phyloP scores from a whole-genome alignment of 1,140 invertebrate species.

The Eumaeus atala region DNA sequence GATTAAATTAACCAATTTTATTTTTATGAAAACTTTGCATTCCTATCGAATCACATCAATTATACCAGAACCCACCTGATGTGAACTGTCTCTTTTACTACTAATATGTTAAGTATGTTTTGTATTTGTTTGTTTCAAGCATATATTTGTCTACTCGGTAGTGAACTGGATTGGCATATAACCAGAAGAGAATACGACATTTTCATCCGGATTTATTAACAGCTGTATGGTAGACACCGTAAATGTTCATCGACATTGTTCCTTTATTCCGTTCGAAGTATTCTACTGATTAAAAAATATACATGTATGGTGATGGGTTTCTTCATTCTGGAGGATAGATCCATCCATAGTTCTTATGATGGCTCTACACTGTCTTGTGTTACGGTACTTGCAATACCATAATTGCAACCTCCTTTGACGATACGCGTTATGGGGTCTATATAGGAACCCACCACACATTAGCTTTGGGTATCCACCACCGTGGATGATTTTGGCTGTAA shows the following conservation, averaged over 20 bases:
- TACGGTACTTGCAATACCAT: slow-evolving; percentile 44
- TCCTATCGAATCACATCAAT: too few species aligned
- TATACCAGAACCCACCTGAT: too few species aligned
- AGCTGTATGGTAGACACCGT: neutral
- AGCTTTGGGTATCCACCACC: slow-evolving; percentile 38
- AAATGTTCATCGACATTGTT: neutral
- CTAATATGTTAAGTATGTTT: too few species aligned
- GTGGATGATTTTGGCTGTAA: slow-evolving; percentile 30
- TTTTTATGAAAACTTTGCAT: too few species aligned
- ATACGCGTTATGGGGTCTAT: slow-evolving; percentile 44
- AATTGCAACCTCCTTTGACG: slow-evolving; percentile 33
- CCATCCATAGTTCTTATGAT: slow-evolving; percentile 38
- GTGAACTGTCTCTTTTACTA: too few species aligned
- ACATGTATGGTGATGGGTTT: slow-evolving; percentile 22
- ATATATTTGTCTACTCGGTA: too few species aligned
- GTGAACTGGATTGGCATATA: too few species aligned
- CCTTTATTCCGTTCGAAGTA: too few species aligned
- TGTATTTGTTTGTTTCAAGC: too few species aligned
- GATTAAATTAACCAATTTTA: too few species aligned
- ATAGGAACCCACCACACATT: slow-evolving; percentile 34
- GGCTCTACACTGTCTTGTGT: slow-evolving; percentile 32
- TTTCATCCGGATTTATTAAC: neutral
- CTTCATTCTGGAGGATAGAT: slow-evolving; percentile 18
- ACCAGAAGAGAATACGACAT: too few species aligned
- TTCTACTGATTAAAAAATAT: slow-evolving; percentile 9